Conservation (phyloP, 2,888 invertebrate genomes). For the Idaea aversata region DNA sequence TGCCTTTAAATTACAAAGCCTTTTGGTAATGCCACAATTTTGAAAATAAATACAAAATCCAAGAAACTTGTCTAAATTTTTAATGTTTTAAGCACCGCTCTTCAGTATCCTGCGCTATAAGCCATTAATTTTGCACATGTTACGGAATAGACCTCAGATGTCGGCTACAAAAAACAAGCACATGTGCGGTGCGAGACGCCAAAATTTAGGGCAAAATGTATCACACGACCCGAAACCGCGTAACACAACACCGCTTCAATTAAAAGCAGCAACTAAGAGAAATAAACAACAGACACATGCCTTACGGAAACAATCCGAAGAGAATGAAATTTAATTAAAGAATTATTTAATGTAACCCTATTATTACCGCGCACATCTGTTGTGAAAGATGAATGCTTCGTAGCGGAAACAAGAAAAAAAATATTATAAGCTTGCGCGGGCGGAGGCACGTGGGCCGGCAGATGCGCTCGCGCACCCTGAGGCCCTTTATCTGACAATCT, state of each 20-base stretch:
- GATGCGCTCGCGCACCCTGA: constrained; percentile 68
- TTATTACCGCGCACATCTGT: constrained; percentile 71
- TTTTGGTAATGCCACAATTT: background rate
- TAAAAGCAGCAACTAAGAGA: constrained; percentile 37
- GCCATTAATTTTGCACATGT: constrained; percentile 68
- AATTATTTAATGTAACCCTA: constrained; percentile 60
- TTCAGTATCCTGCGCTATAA: constrained; percentile 46
- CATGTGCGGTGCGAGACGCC: constrained; percentile 47
- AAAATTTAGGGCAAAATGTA: constrained; percentile 55
- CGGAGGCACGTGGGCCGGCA: constrained; percentile 76
- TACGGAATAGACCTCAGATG: constrained; percentile 60
- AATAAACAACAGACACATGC: constrained; percentile 48
- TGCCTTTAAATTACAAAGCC: background rate
- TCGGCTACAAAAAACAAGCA: constrained; percentile 71
- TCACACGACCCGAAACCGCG: constrained; percentile 39
- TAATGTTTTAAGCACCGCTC: constrained; percentile 23
- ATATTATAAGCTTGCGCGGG: constrained; percentile 57
- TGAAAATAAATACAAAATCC: constrained; percentile 11
- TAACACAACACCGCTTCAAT: constrained; percentile 32
- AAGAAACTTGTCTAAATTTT: constrained; percentile 12
- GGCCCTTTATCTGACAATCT: constrained; percentile 64
- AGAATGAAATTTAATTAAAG: constrained; percentile 66
- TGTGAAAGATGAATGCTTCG: constrained; percentile 69
- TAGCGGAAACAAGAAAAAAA: constrained; percentile 58
- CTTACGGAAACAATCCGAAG: constrained; percentile 40